These are phyloP conservation scores for Tillus elongatus DNA, from an alignment of 2,888 invertebrate genomes.

Conservation along the genomic window DNA sequence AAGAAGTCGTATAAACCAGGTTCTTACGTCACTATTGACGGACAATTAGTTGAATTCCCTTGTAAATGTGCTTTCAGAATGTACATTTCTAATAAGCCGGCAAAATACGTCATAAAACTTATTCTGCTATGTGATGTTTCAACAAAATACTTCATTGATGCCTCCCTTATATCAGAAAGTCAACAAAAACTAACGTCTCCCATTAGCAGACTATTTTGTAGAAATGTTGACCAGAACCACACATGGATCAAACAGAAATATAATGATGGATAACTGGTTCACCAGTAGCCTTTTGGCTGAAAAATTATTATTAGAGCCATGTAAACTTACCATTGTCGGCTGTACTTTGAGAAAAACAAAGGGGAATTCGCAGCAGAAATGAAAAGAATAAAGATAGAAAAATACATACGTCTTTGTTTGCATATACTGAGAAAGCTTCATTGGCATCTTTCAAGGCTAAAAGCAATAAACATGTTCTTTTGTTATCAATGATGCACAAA, in stretches of 20 bases:
- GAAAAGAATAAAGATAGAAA: too few relatives aligned
- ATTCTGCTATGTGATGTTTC: constrained; percentile 27
- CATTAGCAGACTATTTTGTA: constrained; percentile 25
- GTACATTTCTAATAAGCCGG: constrained; percentile 31
- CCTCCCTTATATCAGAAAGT: constrained; percentile 28
- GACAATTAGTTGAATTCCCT: constrained; percentile 24
- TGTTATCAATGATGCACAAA: too few relatives aligned
- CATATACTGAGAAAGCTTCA: too few relatives aligned
- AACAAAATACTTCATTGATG: constrained; percentile 29
- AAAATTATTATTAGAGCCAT: too few relatives aligned
- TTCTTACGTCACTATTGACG: constrained; percentile 24
- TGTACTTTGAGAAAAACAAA: too few relatives aligned
- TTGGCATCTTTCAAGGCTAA: too few relatives aligned
- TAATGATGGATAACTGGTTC: constrained; percentile 32
- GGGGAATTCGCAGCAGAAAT: too few relatives aligned
- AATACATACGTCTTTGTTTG: too few relatives aligned
- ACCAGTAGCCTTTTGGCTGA: too few relatives aligned
- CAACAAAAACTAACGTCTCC: constrained; percentile 23
- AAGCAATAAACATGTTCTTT: too few relatives aligned
- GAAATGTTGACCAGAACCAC: constrained; percentile 23
- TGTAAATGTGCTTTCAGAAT: constrained; percentile 25
- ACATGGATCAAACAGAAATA: constrained; percentile 23
- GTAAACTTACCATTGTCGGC: too few relatives aligned
- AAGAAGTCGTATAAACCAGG: constrained; percentile 21
- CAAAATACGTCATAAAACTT: constrained; percentile 32